Evolutionary conservation across 2,888 invertebrate genomes (phyloP).

Genomic region (Argyresthia albistria): DNA sequence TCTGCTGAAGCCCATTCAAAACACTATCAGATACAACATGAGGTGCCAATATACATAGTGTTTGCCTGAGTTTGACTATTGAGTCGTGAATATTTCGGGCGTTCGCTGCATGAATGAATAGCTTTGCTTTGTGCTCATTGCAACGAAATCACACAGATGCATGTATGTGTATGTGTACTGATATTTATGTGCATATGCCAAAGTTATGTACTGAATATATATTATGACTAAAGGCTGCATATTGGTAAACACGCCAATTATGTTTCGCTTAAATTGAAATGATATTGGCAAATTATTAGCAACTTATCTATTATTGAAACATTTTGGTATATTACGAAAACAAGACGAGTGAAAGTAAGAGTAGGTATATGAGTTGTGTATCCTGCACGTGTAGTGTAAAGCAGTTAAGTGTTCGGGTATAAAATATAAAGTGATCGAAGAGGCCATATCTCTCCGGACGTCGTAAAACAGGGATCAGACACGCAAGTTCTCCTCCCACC

Average conservation of each 20-base stretch:
- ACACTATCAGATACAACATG: neutral
- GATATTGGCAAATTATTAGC: too few relatives aligned
- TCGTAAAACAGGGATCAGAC: slow-evolving; percentile 34
- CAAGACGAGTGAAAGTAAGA: slow-evolving; percentile 7
- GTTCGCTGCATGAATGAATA: slow-evolving; percentile 35
- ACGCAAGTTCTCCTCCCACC: neutral
- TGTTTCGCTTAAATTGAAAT: neutral
- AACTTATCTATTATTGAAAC: too few relatives aligned
- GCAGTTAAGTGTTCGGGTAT: slow-evolving; percentile 16
- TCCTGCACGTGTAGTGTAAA: slow-evolving; percentile 17
- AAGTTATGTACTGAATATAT: neutral
- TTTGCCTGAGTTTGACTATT: slow-evolving; percentile 39
- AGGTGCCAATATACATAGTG: slow-evolving; percentile 6
- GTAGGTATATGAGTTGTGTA: neutral
- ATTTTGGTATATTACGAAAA: slow-evolving; percentile 3
- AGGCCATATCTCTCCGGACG: slow-evolving; percentile 40
- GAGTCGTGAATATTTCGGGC: slow-evolving; percentile 47
- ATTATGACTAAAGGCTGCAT: neutral
- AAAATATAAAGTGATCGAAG: slow-evolving; percentile 24
- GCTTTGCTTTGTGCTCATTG: slow-evolving; percentile 29
- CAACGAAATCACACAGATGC: slow-evolving; percentile 15
- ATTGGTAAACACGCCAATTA: too few relatives aligned
- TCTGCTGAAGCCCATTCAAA: neutral
- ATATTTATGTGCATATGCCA: neutral
- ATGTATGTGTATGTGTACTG: neutral